Evolutionary conservation across 2,113 vertebrate genomes (phyloP).

Genomic region (Phalacrocorax aristotelis): DNA sequence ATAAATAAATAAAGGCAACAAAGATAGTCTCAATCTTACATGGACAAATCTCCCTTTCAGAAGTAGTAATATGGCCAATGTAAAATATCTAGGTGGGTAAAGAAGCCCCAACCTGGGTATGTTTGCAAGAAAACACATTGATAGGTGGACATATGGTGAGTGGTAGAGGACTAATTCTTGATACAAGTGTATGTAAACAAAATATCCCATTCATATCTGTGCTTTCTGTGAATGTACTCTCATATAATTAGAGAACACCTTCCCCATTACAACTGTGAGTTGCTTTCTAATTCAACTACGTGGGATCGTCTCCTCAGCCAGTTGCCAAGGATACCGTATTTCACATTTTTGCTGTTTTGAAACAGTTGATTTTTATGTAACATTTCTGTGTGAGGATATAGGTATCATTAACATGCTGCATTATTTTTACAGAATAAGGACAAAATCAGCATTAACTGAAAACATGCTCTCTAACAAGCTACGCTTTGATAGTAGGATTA

Average conservation of each 20-base stretch:
- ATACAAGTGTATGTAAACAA: not conserved
- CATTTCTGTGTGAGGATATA: not conserved
- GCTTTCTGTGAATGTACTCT: not conserved
- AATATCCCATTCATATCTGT: not conserved
- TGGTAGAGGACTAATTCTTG: not conserved
- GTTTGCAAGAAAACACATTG: not conserved
- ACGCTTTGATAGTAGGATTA: conserved; percentile 79
- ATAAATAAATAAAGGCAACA: not conserved
- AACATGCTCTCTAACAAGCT: conserved; percentile 80
- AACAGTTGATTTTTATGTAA: conserved; percentile 39
- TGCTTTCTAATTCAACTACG: not conserved
- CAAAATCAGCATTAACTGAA: conserved; percentile 82
- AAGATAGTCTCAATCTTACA: not conserved
- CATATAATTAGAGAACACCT: not conserved
- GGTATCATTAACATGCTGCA: not conserved
- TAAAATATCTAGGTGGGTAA: not conserved
- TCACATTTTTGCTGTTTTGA: not conserved
- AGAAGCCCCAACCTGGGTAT: not conserved
- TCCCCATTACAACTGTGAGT: not conserved
- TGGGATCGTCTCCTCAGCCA: not conserved
- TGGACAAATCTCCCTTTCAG: not conserved
- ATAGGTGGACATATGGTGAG: not conserved
- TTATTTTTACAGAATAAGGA: conserved; percentile 78
- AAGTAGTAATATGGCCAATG: not conserved
- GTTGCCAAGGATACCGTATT: conserved; percentile 44